These are phyloP conservation scores for Dromiciops gliroides DNA, from an alignment of 2,113 vertebrate species.

Conservation along the genomic window DNA sequence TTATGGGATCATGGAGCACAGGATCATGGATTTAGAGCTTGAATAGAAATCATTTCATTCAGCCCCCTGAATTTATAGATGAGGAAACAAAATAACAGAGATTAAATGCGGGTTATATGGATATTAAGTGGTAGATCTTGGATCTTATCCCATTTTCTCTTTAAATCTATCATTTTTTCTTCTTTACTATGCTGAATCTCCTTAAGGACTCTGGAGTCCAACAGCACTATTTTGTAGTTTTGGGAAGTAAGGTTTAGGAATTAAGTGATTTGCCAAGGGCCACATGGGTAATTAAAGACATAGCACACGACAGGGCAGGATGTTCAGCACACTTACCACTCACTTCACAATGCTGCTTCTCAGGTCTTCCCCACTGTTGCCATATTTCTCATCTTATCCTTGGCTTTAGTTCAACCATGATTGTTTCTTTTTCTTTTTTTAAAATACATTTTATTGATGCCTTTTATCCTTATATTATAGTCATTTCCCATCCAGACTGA, in stretches of 20 bases:
- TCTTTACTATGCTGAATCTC: not conserved
- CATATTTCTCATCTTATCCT: not conserved
- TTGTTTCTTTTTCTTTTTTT: not conserved
- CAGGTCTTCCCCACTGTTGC: not conserved
- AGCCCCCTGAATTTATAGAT: not conserved
- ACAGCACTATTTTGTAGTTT: not conserved
- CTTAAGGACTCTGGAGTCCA: not conserved
- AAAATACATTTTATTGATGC: too few relatives aligned
- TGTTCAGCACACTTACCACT: not conserved
- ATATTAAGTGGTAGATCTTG: not conserved
- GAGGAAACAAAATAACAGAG: not conserved
- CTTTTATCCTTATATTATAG: not conserved
- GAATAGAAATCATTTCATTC: not conserved
- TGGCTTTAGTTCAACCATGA: not conserved
- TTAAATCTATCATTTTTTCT: not conserved
- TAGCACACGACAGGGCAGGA: not conserved
- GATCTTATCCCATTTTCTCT: not conserved
- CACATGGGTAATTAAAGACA: not conserved
- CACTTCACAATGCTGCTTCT: not conserved
- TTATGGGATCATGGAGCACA: not conserved
- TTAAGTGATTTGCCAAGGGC: not conserved
- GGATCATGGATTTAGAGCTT: not conserved
- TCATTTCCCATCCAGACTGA: not conserved
- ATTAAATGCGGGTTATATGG: not conserved
- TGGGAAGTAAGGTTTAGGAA: not conserved